A percentile compares a stretch with the other conserved stretches of the same genome.
Evolutionary conservation across 2,888 invertebrate species (phyloP).

Genomic region (Dolomedes plantarius): DNA sequence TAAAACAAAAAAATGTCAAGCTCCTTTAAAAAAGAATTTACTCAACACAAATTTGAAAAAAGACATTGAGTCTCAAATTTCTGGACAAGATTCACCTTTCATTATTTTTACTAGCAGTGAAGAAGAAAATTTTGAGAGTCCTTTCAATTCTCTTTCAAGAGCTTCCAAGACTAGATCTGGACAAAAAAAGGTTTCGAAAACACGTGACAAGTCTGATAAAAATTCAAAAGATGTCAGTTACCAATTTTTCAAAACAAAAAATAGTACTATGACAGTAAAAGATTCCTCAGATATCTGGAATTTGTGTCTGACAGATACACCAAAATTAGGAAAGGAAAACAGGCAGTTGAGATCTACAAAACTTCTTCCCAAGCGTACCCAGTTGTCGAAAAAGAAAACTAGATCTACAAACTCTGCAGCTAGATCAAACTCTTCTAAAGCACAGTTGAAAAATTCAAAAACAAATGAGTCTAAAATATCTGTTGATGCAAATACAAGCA

Average conservation of each 20-base stretch:
- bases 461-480: not conserved
- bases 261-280: conserved; percentile 7
- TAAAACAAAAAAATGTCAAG: conserved; percentile 11
- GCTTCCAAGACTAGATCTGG: not conserved
- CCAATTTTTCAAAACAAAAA: conserved; percentile 34
- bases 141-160: not conserved
- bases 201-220: not conserved
- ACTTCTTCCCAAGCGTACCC: not conserved
- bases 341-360: not conserved
- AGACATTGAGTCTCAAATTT: conserved; percentile 25
- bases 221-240: not conserved
- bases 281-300: conserved; percentile 54
- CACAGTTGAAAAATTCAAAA: not conserved
- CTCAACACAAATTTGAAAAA: conserved; percentile 34
- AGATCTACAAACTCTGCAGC: not conserved
- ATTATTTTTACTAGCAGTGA: conserved; percentile 36
- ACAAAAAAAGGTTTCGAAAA: not conserved
- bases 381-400: not conserved
- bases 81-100: not conserved
- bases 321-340: conserved; percentile 9
- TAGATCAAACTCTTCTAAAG: not conserved
- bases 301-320: conserved; percentile 17
- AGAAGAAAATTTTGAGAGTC: conserved; percentile 17
- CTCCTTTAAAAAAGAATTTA: conserved; percentile 53
- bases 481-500: not conserved